Evolutionary conservation across 2,797 vertebrate species (phyloP).

Genomic region (Cossypha caffra): DNA sequence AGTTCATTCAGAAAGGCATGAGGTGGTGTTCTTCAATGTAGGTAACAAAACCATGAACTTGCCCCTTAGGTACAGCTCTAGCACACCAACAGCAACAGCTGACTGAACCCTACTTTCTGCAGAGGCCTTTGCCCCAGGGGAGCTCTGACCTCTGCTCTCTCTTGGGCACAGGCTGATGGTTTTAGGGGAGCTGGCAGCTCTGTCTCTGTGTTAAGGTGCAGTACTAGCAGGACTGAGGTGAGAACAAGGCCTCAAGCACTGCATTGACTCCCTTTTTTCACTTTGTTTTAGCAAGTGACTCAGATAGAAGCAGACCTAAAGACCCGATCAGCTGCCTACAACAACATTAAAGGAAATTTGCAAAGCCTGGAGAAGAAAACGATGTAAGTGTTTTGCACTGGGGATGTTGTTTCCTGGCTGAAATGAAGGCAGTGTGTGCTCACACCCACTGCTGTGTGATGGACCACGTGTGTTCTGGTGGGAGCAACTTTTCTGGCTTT

Average conservation of each 20-base stretch:
- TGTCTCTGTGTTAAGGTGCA: background rate
- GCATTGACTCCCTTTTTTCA: background rate
- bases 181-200: background rate
- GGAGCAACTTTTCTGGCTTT: background rate
- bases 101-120: background rate
- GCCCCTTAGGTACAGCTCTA: background rate
- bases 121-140: background rate
- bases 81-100: background rate
- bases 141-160: accelerated
- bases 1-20: background rate
- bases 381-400: constrained; percentile 76
- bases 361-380: constrained; percentile 83
- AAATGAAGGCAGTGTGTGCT: background rate
- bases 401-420: background rate
- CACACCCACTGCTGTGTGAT: background rate
- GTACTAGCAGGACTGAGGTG: background rate
- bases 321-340: constrained; percentile 82
- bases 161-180: accelerated
- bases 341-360: constrained; percentile 83
- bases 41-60: background rate
- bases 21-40: background rate
- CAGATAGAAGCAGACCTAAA: constrained; percentile 90
- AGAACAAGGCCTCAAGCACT: background rate
- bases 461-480: background rate
- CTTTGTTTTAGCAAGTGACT: constrained; percentile 84